Conservation (phyloP, 2,797 vertebrate genomes). For the Myotis planiceps region DNA sequence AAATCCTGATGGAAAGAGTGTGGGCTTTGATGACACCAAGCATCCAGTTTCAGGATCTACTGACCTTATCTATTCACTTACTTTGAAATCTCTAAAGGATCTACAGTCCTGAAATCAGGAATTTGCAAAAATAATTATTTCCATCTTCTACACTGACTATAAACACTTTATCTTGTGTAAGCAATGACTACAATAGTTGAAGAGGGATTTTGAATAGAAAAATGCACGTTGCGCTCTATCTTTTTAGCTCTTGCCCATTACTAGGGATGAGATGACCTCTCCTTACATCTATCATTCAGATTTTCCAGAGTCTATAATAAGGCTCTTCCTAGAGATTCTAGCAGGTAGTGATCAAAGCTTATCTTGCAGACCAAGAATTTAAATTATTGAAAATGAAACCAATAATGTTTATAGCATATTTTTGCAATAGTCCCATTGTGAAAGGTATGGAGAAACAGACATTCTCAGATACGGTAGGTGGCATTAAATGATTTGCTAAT, state of each 20-base stretch:
- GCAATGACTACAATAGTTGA: background rate
- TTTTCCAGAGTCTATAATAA: background rate
- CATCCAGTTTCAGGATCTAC: background rate
- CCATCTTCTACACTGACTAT: background rate
- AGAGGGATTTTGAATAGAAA: background rate
- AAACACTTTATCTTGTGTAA: background rate
- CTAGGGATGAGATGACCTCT: background rate
- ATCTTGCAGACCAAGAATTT: background rate
- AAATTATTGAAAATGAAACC: conserved; percentile 26
- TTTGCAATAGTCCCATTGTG: background rate
- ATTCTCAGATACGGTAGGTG: background rate
- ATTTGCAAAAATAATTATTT: background rate
- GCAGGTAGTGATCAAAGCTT: background rate
- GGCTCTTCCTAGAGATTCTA: conserved; percentile 32
- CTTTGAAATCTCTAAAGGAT: background rate
- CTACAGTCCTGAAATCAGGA: background rate
- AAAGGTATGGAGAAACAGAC: background rate
- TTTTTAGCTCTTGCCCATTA: background rate
- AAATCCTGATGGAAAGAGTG: background rate
- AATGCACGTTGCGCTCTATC: background rate
- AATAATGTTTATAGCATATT: background rate
- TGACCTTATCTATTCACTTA: background rate
- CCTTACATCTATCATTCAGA: background rate
- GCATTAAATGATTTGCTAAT: background rate
- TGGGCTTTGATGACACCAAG: background rate